Evolutionary conservation across 2,888 invertebrate genomes (phyloP).

Genomic region (Aproaerema taeniolella): DNA sequence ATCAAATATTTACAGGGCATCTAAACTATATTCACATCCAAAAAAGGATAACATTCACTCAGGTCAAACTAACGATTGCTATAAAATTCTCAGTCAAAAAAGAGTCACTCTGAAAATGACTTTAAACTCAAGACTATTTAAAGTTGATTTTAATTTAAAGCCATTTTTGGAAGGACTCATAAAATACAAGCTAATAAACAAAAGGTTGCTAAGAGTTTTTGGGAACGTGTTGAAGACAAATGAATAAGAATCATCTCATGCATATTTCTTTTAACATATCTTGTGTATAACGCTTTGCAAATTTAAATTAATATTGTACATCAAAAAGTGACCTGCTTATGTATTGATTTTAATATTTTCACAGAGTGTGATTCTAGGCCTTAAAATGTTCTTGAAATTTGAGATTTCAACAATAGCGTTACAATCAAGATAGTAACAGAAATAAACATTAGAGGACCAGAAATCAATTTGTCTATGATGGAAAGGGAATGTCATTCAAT

Average conservation of each 20-base stretch:
- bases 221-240: no score
- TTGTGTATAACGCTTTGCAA: no score
- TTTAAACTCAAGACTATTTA: no score
- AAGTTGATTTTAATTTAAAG: no score
- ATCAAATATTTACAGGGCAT: slow-evolving; percentile 15
- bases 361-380: no score
- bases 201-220: slow-evolving; percentile 30
- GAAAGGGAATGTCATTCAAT: slow-evolving; percentile 58
- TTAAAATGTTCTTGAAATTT: no score
- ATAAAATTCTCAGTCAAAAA: slow-evolving; percentile 23
- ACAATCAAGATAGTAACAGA: not conserved
- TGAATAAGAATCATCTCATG: no score
- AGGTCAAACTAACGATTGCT: slow-evolving; percentile 31
- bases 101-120: slow-evolving; percentile 28
- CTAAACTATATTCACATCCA: slow-evolving; percentile 11
- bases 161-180: not conserved
- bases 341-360: no score
- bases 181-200: slow-evolving; percentile 24
- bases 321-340: no score
- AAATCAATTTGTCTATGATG: slow-evolving; percentile 28
- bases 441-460: not conserved
- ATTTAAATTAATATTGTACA: no score
- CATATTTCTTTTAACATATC: no score
- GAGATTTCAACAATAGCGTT: no score
- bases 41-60: slow-evolving; percentile 24